These are phyloP conservation scores for Molossus molossus DNA, from an alignment of 2,797 vertebrate genomes.

Conservation along the genomic window DNA sequence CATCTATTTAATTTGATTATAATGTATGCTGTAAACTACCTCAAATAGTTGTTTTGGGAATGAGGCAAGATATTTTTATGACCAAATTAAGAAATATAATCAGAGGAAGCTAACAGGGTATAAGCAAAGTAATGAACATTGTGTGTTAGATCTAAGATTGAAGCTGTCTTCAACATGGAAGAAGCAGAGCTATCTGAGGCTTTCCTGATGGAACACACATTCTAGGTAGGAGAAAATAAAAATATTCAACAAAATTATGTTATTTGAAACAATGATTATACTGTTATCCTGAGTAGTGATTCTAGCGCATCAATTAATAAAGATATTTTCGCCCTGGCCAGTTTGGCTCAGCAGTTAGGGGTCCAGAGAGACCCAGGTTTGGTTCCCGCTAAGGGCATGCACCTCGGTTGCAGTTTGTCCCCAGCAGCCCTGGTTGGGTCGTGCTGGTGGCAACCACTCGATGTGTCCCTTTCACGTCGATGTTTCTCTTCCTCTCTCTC, in stretches of 20 bases:
- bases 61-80: not conserved
- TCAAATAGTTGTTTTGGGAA: slow-evolving; percentile 1
- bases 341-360: too few species aligned
- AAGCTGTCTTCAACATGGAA: not conserved
- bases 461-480: too few species aligned
- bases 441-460: too few species aligned
- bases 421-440: too few species aligned
- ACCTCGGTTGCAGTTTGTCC: too few species aligned
- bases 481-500: too few species aligned
- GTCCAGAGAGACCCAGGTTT: too few species aligned
- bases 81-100: slow-evolving; percentile 30
- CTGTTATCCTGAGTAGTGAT: not conserved
- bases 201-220: slow-evolving; percentile 1
- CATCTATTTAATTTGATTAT: slow-evolving; percentile 28
- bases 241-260: slow-evolving; percentile 1
- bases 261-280: not conserved
- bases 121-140: slow-evolving; percentile 27
- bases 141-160: not conserved
- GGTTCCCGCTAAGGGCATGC: too few species aligned
- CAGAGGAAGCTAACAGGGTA: not conserved
- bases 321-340: not conserved
- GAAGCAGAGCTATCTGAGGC: not conserved
- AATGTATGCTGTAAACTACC: not conserved
- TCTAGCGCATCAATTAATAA: not conserved
- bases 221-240: not conserved